phyloP scores from a whole-genome alignment of 2,113 vertebrate genomes.

The Sturnira hondurensis region DNA sequence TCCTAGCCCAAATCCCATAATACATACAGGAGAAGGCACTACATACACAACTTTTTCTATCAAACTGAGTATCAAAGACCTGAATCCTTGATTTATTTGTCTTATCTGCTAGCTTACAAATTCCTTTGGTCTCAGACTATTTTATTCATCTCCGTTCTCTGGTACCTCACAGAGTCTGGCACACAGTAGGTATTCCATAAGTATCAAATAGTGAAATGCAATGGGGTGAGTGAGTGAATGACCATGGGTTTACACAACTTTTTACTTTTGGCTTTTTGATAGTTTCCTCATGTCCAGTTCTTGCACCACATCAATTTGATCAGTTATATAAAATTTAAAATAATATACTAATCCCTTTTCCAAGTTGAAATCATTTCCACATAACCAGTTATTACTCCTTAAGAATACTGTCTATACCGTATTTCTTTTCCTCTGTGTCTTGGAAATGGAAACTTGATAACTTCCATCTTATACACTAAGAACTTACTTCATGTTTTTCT shows the following conservation, averaged over 20 bases:
- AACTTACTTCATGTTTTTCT: neutral
- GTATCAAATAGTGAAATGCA: neutral
- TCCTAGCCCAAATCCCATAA: neutral
- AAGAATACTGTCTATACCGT: neutral
- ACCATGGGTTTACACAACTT: neutral
- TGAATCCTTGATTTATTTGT: neutral
- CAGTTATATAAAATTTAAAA: neutral
- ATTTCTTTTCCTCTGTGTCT: neutral
- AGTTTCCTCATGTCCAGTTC: neutral
- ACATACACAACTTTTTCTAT: neutral
- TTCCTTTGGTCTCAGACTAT: neutral
- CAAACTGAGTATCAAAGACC: neutral
- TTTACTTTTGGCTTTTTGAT: neutral
- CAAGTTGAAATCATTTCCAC: neutral
- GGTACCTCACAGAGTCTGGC: neutral
- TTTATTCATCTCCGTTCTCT: neutral
- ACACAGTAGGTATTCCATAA: neutral
- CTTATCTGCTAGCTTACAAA: neutral
- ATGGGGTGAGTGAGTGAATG: neutral
- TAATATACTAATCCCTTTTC: neutral
- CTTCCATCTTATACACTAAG: neutral
- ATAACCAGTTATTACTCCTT: neutral
- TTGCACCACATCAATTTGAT: neutral
- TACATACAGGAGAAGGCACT: neutral
- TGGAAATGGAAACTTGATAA: neutral